phyloP scores from a whole-genome alignment of 92 coral and sea anemone genomes.

The Palythoa grandis region DNA sequence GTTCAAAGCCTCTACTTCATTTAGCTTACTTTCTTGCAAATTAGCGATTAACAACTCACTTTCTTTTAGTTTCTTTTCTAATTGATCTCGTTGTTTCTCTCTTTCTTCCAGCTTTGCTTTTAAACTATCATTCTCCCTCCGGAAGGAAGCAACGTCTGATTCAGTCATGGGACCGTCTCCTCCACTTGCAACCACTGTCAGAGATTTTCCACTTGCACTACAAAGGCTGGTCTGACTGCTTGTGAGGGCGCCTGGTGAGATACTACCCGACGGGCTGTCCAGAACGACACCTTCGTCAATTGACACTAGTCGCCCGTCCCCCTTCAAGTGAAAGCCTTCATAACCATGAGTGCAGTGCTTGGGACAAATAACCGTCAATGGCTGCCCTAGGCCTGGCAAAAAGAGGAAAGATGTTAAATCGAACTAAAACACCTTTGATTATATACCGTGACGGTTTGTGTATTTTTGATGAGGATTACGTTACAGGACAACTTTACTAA shows the following conservation, averaged over 20 bases:
- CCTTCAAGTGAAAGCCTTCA: constrained; percentile 34
- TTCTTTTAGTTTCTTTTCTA: constrained; percentile 46
- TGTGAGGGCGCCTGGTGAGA: constrained; percentile 39
- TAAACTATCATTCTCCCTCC: constrained; percentile 68
- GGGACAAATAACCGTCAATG: constrained; percentile 30
- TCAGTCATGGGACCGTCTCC: constrained; percentile 46
- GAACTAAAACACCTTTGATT: too few relatives aligned
- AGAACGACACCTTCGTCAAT: constrained; percentile 91
- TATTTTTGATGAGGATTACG: too few relatives aligned
- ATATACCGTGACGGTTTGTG: too few relatives aligned
- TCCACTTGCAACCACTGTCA: constrained; percentile 4
- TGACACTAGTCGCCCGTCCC: constrained; percentile 75
- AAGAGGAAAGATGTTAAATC: neutral
- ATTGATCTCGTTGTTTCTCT: constrained; percentile 64
- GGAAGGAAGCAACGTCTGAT: constrained; percentile 66
- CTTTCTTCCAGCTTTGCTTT: constrained; percentile 67
- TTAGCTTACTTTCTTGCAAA: constrained; percentile 47
- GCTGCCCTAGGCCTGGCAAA: constrained; percentile 22
- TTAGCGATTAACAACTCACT: constrained; percentile 16
- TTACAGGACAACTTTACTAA: too few relatives aligned
- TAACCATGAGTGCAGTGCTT: constrained; percentile 29
- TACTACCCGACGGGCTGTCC: constrained; percentile 65
- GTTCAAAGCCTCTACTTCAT: constrained; percentile 55
- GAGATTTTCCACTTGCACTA: constrained; percentile 43
- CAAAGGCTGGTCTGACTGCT: constrained; percentile 44